Base-by-base conservation (phyloP, 1,140 invertebrate genomes). In the Penaeus indicus region DNA sequence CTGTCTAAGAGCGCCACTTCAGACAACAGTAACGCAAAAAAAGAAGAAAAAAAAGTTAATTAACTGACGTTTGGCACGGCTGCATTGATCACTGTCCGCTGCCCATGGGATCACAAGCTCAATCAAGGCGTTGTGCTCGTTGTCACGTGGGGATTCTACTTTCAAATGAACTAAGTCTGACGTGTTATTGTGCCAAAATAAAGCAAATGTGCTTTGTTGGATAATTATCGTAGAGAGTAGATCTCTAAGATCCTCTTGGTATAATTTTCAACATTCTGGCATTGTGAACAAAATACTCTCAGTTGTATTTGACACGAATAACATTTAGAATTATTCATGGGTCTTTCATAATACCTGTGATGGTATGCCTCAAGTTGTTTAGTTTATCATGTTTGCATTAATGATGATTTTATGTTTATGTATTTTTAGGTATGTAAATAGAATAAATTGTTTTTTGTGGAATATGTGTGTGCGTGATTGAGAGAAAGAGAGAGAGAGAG, bases 291-390 rank as follows among this genome's bases (percentile, higher is more conserved):
- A 67, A 67, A 67, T 67, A 67, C 63, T 3, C 1, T 67, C n/a
- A 67, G 63, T 67, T 67, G 63, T 67, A n/a, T 67, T 67, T 67
- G 63, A 67, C 19, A 67, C 1, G 63, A 67, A n/a, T 67, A 67
- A 3, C 63, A 67, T 1, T 67, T 67, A 67, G 63, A 67, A 67
- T 67, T n/a, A 67, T n/a, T 67, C n/a, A 21, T 67, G 32, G 63
- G 19, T 67, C n/a, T 67, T 67, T 67, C 63, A 67, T 67, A 1
- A 21, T 67, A 67, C 3, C 63, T 67, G 63, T 67, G n/a, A 67
- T 67, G 63, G 63, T 67, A n/a, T 67, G 63, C 63, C 63, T n/a
- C 63, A 67, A 67, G 63, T 67, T n/a, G 63, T 67, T 67, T 32
- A 32, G 32, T 32, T 32, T 32, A 32, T 32, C 32, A 32, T 32